Evolutionary conservation across 2,888 invertebrate genomes (phyloP).

Genomic region (Zhuqinia jingwanae): DNA sequence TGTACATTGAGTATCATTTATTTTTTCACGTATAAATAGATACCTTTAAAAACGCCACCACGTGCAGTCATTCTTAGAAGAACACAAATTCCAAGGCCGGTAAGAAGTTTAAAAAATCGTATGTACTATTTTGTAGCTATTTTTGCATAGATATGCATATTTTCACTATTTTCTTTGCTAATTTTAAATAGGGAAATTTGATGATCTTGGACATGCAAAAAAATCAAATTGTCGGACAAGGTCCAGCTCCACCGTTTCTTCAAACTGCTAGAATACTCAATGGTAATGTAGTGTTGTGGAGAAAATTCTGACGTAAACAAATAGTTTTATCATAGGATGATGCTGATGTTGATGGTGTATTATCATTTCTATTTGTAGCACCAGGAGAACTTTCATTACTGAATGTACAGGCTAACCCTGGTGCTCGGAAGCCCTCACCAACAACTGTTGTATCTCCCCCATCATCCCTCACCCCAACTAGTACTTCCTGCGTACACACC

Average conservation of each 20-base stretch:
- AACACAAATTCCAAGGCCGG: slow-evolving; percentile 75
- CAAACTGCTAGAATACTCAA: slow-evolving; percentile 77
- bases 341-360: no score
- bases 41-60: slow-evolving; percentile 71
- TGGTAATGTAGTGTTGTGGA: slow-evolving; percentile 58
- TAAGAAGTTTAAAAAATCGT: slow-evolving; percentile 32
- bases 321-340: no score
- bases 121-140: no score
- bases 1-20: not conserved
- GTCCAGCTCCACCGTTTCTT: slow-evolving; percentile 75
- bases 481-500: not conserved
- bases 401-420: slow-evolving; percentile 59
- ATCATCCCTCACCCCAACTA: not conserved
- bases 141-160: not conserved
- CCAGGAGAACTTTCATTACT: slow-evolving; percentile 70
- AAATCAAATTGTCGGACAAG: slow-evolving; percentile 72
- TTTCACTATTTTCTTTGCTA: not conserved
- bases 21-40: no score
- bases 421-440: slow-evolving; percentile 46
- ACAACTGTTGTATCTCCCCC: slow-evolving; percentile 29
- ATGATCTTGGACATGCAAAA: slow-evolving; percentile 78
- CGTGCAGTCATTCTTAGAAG: slow-evolving; percentile 77
- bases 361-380: slow-evolving; percentile 21
- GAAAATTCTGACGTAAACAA: not conserved
- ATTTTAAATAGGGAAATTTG: slow-evolving; percentile 71